Conservation (phyloP, 2,113 vertebrate genomes). For the Aegotheles bennettii region DNA sequence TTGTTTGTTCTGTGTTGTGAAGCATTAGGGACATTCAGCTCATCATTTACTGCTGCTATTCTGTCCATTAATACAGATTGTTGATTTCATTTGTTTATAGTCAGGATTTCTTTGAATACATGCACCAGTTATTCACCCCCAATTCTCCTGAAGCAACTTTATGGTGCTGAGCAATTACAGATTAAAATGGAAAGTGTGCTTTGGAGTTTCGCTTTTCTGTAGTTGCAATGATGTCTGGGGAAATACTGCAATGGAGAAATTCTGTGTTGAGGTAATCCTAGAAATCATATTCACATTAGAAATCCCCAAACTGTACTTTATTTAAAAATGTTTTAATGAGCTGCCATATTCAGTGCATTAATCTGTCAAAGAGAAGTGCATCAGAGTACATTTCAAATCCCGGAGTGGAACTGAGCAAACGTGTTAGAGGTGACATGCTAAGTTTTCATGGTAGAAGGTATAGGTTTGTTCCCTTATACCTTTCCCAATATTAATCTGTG, state of each 20-base stretch:
- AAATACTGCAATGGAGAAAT: slow-evolving; percentile 29
- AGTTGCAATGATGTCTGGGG: slow-evolving; percentile 9
- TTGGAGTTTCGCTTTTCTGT: slow-evolving; percentile 25
- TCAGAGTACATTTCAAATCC: background rate
- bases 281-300: slow-evolving; percentile 47
- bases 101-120: slow-evolving; percentile 29
- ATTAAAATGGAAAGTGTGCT: slow-evolving; percentile 53
- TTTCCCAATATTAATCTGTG: background rate
- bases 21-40: background rate
- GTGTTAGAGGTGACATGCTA: background rate
- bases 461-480: background rate
- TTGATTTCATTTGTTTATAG: slow-evolving; percentile 46
- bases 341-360: slow-evolving; percentile 19
- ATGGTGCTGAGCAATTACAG: slow-evolving; percentile 47
- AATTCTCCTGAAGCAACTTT: background rate
- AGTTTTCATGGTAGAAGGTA: background rate
- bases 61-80: background rate
- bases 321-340: slow-evolving; percentile 56
- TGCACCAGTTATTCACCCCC: background rate
- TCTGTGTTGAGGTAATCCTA: slow-evolving; percentile 43
- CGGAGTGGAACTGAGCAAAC: background rate
- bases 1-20: background rate
- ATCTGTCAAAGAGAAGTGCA: slow-evolving; percentile 43
- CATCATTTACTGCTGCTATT: background rate
- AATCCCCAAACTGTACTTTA: slow-evolving; percentile 30